These are phyloP conservation scores for Tiliacea citrago DNA, from an alignment of 2,888 invertebrate species.

Conservation along the genomic window DNA sequence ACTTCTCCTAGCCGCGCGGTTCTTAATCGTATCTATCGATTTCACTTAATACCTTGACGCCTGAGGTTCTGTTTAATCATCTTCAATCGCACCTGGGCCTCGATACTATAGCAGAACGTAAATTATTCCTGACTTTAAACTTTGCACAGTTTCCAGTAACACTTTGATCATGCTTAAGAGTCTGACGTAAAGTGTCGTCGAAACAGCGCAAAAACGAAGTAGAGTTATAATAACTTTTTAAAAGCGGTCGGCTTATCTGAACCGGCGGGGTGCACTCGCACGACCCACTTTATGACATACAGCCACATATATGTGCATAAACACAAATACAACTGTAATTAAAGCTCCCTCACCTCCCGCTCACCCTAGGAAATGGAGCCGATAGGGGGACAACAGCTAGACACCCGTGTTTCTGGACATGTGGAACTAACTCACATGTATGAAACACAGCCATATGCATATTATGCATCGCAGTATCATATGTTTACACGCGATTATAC, in stretches of 20 bases:
- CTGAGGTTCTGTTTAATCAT: constrained; percentile 44
- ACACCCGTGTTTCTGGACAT: constrained; percentile 58
- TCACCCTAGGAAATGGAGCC: constrained; percentile 57
- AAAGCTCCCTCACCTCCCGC: constrained; percentile 70
- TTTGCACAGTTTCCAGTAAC: constrained; percentile 29
- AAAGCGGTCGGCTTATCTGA: constrained; percentile 79
- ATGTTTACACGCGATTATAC: constrained; percentile 60
- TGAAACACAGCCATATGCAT: constrained; percentile 38
- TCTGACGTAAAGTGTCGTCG: constrained; percentile 41
- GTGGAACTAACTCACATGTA: constrained; percentile 53
- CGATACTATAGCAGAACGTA: constrained; percentile 18
- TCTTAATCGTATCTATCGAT: constrained; percentile 51
- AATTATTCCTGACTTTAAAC: constrained; percentile 30
- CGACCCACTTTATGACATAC: constrained; percentile 81
- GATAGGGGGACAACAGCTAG: constrained; percentile 60
- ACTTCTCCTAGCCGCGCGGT: constrained; percentile 3
- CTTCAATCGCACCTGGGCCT: constrained; percentile 39
- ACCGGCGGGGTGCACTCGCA: constrained; percentile 71
- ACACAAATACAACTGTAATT: constrained; percentile 77
- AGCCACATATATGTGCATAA: constrained; percentile 73
- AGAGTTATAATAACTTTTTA: constrained; percentile 73
- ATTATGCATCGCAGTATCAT: constrained; percentile 41
- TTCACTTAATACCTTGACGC: constrained; percentile 48
- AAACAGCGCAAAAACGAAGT: constrained; percentile 66
- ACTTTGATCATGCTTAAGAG: constrained; percentile 43